Evolutionary conservation across 2,888 invertebrate species (phyloP).

Genomic region (Drosophila niveifrons): DNA sequence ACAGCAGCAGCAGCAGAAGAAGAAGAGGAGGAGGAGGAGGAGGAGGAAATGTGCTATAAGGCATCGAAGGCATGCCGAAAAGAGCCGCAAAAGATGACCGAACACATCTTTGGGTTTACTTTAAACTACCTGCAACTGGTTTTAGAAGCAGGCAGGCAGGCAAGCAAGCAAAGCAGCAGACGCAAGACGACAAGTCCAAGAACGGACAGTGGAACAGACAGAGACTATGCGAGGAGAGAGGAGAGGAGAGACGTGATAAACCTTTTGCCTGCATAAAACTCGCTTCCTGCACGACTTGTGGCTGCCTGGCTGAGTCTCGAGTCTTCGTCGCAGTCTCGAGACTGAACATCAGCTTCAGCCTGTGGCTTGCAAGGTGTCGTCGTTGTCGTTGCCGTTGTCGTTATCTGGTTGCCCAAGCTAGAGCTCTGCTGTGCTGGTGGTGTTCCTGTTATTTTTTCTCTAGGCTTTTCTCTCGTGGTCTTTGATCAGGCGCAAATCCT

Average conservation of each 20-base stretch:
- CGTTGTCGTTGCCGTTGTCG: conserved; percentile 38
- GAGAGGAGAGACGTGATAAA: conserved; percentile 49
- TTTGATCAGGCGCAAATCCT: conserved; percentile 74
- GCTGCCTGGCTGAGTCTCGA: conserved; percentile 32
- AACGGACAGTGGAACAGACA: conserved; percentile 37
- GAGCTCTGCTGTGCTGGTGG: conserved; percentile 22
- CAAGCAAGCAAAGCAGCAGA: conserved; percentile 24
- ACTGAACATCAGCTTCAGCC: conserved; percentile 24
- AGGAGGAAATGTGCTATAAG: conserved; percentile 11
- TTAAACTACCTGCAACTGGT: conserved; percentile 84
- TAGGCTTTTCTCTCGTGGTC: conserved; percentile 53
- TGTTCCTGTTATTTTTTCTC: conserved; percentile 45
- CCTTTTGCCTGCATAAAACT: conserved; percentile 75
- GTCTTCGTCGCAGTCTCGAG: background rate
- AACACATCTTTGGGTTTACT: conserved; percentile 74
- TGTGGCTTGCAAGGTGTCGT: conserved; percentile 71
- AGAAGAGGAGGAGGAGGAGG: conserved; percentile 15
- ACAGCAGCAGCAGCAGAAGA: background rate
- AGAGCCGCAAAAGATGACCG: conserved; percentile 72
- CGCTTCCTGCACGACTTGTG: conserved; percentile 77
- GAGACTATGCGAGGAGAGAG: background rate
- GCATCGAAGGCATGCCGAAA: conserved; percentile 45
- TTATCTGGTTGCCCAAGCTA: conserved; percentile 34
- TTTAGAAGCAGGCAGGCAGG: conserved; percentile 60
- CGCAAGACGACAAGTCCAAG: conserved; percentile 64